Percentiles rank a stretch among this genome's conserved stretches.
Evolutionary conservation across 1,140 invertebrate genomes (phyloP).

Genomic region (Akabosia matsudoensis): DNA sequence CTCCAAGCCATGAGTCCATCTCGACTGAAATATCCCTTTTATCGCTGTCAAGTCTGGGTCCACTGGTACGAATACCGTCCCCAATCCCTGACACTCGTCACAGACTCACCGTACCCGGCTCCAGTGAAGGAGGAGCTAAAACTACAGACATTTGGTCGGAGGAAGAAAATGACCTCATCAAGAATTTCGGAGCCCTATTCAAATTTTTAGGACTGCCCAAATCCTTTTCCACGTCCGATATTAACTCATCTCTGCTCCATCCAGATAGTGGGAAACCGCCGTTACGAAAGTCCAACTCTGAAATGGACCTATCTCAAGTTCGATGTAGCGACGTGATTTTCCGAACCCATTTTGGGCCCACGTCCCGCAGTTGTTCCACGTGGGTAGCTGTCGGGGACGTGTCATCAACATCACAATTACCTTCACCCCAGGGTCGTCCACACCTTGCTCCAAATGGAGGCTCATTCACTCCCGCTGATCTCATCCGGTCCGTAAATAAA

Average conservation of each 20-base stretch:
- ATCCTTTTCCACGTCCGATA: conserved; percentile 76
- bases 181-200: conserved; percentile 70
- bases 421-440: conserved; percentile 66
- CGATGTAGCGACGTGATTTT: conserved; percentile 59
- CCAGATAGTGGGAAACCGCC: conserved; percentile 51
- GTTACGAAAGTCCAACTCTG: conserved; percentile 67
- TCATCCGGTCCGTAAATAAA: conserved; percentile 75
- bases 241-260: conserved; percentile 52
- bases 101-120: conserved; percentile 51
- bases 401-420: conserved; percentile 66
- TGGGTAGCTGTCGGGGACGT: conserved; percentile 78
- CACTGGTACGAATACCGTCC: conserved; percentile 69
- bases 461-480: conserved; percentile 66
- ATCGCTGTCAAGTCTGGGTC: conserved; percentile 70
- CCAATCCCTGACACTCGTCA: conserved; percentile 55
- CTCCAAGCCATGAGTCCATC: conserved; percentile 76
- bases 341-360: conserved; percentile 62
- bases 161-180: conserved; percentile 71
- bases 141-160: conserved; percentile 51
- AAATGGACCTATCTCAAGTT: conserved; percentile 42
- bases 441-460: conserved; percentile 41
- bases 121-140: conserved; percentile 36
- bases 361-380: conserved; percentile 76
- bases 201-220: conserved; percentile 74
- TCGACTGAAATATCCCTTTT: conserved; percentile 76